A percentile compares a stretch with the other conserved stretches of the same genome.
Evolutionary conservation across 2,797 vertebrate genomes (phyloP).

Genomic region (Falco rusticolus): DNA sequence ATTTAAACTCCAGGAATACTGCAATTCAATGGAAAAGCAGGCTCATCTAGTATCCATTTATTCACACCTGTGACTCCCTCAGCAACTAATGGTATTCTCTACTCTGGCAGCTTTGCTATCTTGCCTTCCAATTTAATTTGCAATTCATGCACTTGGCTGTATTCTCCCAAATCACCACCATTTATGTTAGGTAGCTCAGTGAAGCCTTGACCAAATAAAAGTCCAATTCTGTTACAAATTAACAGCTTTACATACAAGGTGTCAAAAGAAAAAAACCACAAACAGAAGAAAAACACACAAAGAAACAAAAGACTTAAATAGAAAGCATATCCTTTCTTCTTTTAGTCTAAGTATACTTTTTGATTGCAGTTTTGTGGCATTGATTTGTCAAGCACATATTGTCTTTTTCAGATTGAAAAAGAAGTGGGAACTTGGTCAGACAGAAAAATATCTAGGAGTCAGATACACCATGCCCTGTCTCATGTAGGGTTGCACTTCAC

Average conservation of each 20-base stretch:
- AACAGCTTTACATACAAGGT: background rate
- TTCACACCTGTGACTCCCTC: background rate
- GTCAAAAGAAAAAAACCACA: background rate
- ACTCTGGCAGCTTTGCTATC: background rate
- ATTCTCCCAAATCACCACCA: background rate
- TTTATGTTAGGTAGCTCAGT: background rate
- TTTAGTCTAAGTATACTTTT: background rate
- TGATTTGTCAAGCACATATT: background rate
- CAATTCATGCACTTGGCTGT: background rate
- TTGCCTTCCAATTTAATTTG: background rate
- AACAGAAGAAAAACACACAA: background rate
- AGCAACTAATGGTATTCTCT: background rate
- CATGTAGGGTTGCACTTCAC: background rate
- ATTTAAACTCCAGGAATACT: background rate
- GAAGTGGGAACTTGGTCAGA: background rate
- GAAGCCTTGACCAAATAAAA: background rate
- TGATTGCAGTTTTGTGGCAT: background rate
- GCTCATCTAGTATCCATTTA: background rate
- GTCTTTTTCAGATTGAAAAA: background rate
- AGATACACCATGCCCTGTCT: background rate
- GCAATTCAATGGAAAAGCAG: background rate
- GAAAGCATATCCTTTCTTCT: background rate
- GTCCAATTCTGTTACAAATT: background rate
- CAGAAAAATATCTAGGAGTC: background rate
- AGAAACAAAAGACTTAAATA: background rate